Conservation (phyloP, 2,888 invertebrate genomes). For the Galerucella nymphaeae region DNA sequence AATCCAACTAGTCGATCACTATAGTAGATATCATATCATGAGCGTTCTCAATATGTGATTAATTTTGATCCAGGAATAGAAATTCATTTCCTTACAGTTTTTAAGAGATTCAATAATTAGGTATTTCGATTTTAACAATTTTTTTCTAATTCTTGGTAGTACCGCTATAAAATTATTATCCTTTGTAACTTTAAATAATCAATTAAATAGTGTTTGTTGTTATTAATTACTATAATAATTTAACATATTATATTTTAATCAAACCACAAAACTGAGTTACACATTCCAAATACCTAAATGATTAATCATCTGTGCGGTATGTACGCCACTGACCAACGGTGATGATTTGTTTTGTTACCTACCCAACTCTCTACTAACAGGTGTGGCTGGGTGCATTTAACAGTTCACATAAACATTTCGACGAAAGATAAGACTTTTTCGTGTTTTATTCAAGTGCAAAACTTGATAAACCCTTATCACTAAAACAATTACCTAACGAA, state of each 20-base stretch:
- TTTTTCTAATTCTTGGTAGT: too few relatives aligned
- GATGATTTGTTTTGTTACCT: slow-evolving; percentile 40
- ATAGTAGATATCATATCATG: too few relatives aligned
- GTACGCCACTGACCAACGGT: slow-evolving; percentile 27
- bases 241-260: not conserved
- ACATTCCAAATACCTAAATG: not conserved
- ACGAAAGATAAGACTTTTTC: not conserved
- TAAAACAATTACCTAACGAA: slow-evolving; percentile 10
- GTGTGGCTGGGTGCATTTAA: slow-evolving; percentile 35
- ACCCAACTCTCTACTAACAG: slow-evolving; percentile 36
- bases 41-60: too few relatives aligned
- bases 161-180: too few relatives aligned
- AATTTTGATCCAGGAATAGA: too few relatives aligned
- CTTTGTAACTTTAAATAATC: too few relatives aligned
- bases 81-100: too few relatives aligned
- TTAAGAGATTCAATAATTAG: too few relatives aligned
- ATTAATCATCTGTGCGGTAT: not conserved
- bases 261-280: not conserved
- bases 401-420: slow-evolving; percentile 17
- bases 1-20: too few relatives aligned
- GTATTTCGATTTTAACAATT: too few relatives aligned
- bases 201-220: not conserved
- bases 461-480: slow-evolving; percentile 19
- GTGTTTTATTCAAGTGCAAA: not conserved
- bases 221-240: not conserved